Evolutionary conservation across 2,113 vertebrate genomes (phyloP), one percentile per base, ranked within the genome.

Genomic region (Todiramphus saurophagus): DNA sequence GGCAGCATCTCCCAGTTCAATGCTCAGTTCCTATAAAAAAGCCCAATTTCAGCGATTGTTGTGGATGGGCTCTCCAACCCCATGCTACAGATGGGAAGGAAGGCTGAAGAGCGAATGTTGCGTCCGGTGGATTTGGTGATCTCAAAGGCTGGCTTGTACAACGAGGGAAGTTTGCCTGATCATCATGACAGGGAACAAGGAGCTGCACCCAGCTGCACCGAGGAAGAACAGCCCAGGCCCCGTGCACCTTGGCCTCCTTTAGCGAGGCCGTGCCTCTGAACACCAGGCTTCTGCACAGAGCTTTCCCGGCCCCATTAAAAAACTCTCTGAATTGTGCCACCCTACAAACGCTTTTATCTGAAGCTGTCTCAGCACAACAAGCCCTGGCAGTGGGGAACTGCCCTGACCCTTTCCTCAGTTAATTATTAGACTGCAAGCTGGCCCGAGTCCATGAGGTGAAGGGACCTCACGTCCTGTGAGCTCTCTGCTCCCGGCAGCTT

Each of bases 241-340:
- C 0, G 0, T 6, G n/a, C 23, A 10, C 27, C 31, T 14, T 3
- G 1, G 44, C 35, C 51, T 51, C 28, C 23, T 51, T 27, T 30
- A 16, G 27, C 18, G 7, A 0, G 1, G 17, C 33, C 2, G 1
- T 10, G n/a, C 37, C 66, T 2, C 2, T 0, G 18, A 43, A 24
- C 43, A 12, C 3, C 0, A 5, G 3, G 15, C 25, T 69, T 46
- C 60, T 21, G 27, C 53, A 23, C 16, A 1, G 2, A 19, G 18
- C 30, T 11, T 30, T 59, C 48, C 41, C 28, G 41, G 37, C 10
- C 27, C 25, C 23, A 3, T 12, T 30, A 16, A 70, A 69, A 44
- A 69, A 39, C 27, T 7, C 18, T 23, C 25, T 20, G 17, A 5
- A 53, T 37, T 44, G 2, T 39, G 1, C 11, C 24, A n/a, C 60